These are phyloP conservation scores for Microctonus hyperodae DNA, from an alignment of 2,888 invertebrate species.

Conservation along the genomic window DNA sequence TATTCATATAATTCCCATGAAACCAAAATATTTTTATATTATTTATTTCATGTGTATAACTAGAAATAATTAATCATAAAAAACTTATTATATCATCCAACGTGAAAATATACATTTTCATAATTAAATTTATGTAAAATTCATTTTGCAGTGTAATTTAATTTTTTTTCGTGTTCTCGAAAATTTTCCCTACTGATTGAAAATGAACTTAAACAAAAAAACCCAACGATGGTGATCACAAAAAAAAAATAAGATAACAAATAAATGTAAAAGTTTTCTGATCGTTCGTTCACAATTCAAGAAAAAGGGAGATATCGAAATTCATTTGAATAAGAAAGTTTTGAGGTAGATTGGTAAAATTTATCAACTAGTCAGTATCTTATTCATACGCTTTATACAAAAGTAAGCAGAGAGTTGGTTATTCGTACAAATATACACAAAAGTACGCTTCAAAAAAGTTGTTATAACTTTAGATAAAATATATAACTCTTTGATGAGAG, in stretches of 20 bases:
- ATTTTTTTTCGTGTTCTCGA: too few relatives aligned
- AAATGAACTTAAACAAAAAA: not conserved
- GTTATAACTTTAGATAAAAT: slow-evolving; percentile 33
- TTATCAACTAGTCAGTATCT: slow-evolving; percentile 30
- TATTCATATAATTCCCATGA: too few relatives aligned
- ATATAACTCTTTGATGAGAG: not conserved
- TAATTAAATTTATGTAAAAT: too few relatives aligned
- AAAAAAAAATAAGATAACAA: too few relatives aligned
- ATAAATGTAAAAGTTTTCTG: slow-evolving; percentile 1
- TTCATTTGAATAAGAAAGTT: slow-evolving; percentile 34
- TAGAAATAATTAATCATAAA: too few relatives aligned
- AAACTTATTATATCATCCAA: too few relatives aligned
- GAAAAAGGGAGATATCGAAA: slow-evolving; percentile 31
- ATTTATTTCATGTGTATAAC: too few relatives aligned
- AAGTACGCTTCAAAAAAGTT: slow-evolving; percentile 20
- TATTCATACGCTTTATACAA: not conserved
- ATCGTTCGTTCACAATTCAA: slow-evolving; percentile 5
- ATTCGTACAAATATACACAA: slow-evolving; percentile 35
- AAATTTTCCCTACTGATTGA: not conserved
- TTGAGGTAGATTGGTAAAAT: slow-evolving; percentile 29
- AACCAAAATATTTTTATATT: too few relatives aligned
- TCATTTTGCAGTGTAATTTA: too few relatives aligned
- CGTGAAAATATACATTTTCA: too few relatives aligned
- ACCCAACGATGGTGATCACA: not conserved
- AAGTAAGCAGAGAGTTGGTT: slow-evolving; percentile 23